Evolutionary conservation across 2,888 invertebrate genomes (phyloP).

Genomic region (Noctua comes): DNA sequence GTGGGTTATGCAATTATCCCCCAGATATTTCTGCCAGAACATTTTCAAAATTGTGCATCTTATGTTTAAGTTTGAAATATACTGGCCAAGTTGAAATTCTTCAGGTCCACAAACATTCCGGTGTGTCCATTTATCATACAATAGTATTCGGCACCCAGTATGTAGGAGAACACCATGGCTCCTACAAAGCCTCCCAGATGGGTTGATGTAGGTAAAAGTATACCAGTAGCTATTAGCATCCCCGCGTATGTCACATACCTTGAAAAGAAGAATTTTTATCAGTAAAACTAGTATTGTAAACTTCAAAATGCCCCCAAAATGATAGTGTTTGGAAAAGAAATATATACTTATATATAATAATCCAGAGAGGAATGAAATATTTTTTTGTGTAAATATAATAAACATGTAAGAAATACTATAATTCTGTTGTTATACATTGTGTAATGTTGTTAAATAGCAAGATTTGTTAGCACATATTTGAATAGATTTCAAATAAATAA

Average conservation of each 20-base stretch:
- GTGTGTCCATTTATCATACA: conserved; percentile 90
- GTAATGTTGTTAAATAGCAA: neutral
- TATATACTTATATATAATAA: too few species aligned
- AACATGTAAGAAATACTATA: neutral
- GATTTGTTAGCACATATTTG: neutral
- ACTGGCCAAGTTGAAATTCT: conserved; percentile 80
- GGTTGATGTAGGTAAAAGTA: conserved; percentile 95
- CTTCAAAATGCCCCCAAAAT: conserved; percentile 24
- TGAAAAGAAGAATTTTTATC: conserved; percentile 55
- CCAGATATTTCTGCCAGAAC: conserved; percentile 6
- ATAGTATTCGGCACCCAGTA: conserved; percentile 95
- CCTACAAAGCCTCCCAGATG: conserved; percentile 95
- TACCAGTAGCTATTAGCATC: conserved; percentile 95
- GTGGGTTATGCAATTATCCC: neutral
- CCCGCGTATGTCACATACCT: conserved; percentile 96
- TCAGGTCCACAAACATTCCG: conserved; percentile 79
- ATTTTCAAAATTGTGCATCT: conserved; percentile 20
- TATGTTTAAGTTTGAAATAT: conserved; percentile 74
- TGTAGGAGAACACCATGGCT: conserved; percentile 94
- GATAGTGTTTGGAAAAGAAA: conserved; percentile 3
- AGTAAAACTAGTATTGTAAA: neutral
- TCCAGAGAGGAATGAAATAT: neutral
- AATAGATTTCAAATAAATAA: neutral
- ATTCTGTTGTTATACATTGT: neutral
- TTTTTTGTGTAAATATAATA: neutral